Evolutionary conservation across 1,140 invertebrate species (phyloP), one percentile per base, ranked within the genome.

Genomic region (Pemphigus obesinymphae): DNA sequence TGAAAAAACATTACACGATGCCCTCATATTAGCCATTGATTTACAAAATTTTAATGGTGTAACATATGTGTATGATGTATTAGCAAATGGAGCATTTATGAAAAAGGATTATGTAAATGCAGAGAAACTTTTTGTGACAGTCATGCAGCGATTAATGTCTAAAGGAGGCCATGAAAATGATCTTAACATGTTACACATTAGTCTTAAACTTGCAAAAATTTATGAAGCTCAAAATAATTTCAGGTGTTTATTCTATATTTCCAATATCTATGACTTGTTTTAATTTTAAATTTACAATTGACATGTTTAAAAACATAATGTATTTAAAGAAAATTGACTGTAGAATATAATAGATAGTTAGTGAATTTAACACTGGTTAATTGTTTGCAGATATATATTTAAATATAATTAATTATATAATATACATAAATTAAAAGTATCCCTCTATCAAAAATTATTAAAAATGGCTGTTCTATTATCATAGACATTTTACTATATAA

Each of bases 31-130:
- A 86, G 95, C 96, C 10, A 94, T 96, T 86, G 92, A 94, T 85
- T 87, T 92, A 55, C 89, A 92, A 72, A 91, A 94, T 87, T 85
- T 91, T 83, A 88, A 93, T 84, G 95, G 92, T 37, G 88, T 96
- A 70, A 93, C 94, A 11, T 96, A 97, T 85, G 92, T 97, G 82
- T 96, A 93, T 86, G 96, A 97, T 89, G 85, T 95, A 8, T 91
- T 98, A 91, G 96, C 95, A 8, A 97, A 97, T 88, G 88, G 97
- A 66, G 95, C 95, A 20, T 91, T 96, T 85, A 89, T 94, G 84
- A 88, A 88, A 70, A 90, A 91, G 63, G 89, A 97, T 82, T 91
- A 92, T 84, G 88, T 90, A 83, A 96, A 96, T 88, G 95, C 96
- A 10, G 93, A 97, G 86, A 90, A 90, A 80, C 87, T 98, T 31